Evolutionary conservation across 2,888 invertebrate species (phyloP).

Genomic region (Caenorhabditis uteleia): DNA sequence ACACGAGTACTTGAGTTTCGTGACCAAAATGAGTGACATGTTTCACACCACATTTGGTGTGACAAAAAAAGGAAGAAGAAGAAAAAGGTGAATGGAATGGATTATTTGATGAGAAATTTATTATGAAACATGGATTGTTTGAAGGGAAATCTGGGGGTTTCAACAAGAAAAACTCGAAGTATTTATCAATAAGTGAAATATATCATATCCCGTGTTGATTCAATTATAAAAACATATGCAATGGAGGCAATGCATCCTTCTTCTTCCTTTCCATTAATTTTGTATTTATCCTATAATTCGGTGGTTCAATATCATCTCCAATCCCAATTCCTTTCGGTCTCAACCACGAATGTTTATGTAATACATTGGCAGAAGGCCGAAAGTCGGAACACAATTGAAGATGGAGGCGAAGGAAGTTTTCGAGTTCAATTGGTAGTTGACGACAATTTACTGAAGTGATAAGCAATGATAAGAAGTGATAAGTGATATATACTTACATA

Average conservation of each 20-base stretch:
- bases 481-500: conserved; percentile 11
- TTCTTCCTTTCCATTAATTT: conserved; percentile 8
- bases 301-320: not conserved
- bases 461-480: not conserved
- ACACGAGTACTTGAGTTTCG: too few relatives aligned
- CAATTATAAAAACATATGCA: conserved; percentile 25
- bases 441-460: conserved; percentile 18
- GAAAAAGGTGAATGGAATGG: not conserved
- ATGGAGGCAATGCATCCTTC: conserved; percentile 27
- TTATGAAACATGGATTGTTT: not conserved
- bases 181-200: conserved; percentile 1
- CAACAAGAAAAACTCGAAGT: not conserved
- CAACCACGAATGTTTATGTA: conserved; percentile 29
- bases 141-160: not conserved
- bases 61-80: not conserved
- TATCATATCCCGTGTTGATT: not conserved
- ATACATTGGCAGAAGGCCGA: conserved; percentile 26
- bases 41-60: too few relatives aligned
- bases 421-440: conserved; percentile 19
- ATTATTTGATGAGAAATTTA: not conserved
- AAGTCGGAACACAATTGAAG: conserved; percentile 34
- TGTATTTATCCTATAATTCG: conserved; percentile 10
- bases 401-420: conserved; percentile 26
- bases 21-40: too few relatives aligned
- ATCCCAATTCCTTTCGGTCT: conserved; percentile 2